Percentiles rank a stretch among this genome's conserved stretches.
phyloP scores from a whole-genome alignment of 2,888 invertebrate genomes.

The Pristionchus maxplancki region DNA sequence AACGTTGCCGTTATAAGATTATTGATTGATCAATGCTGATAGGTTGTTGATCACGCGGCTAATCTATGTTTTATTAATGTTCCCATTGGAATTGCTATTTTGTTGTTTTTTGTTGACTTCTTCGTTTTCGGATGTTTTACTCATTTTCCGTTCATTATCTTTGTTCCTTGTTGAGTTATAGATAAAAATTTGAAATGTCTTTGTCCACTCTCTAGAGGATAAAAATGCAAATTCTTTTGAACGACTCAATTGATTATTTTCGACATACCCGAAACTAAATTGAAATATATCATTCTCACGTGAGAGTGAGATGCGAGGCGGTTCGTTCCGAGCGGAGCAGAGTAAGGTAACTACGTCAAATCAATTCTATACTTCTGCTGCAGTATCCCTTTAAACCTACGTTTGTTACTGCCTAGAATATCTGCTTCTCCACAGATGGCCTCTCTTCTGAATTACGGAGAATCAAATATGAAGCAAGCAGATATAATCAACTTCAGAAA shows the following conservation, averaged over 20 bases:
- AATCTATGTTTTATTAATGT: too few relatives aligned
- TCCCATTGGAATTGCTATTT: background rate
- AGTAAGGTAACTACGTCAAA: background rate
- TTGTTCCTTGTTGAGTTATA: background rate
- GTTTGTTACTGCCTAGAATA: background rate
- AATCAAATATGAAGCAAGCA: too few relatives aligned
- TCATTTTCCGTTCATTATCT: background rate
- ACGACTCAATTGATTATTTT: too few relatives aligned
- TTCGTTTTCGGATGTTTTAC: background rate
- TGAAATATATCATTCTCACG: background rate
- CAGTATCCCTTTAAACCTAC: too few relatives aligned
- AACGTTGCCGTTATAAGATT: background rate
- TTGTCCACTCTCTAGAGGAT: too few relatives aligned
- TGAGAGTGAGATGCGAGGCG: background rate
- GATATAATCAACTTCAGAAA: background rate
- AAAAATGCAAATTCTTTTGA: too few relatives aligned
- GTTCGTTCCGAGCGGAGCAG: background rate
- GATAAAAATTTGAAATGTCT: background rate
- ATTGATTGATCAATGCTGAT: background rate
- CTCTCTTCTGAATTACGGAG: background rate
- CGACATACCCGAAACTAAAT: too few relatives aligned
- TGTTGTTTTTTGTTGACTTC: background rate
- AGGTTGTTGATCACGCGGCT: background rate
- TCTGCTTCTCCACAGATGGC: background rate
- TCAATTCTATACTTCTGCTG: too few relatives aligned